These are phyloP conservation scores for Drosophila buzzatii DNA, from an alignment of 2,888 invertebrate species.

Conservation along the genomic window DNA sequence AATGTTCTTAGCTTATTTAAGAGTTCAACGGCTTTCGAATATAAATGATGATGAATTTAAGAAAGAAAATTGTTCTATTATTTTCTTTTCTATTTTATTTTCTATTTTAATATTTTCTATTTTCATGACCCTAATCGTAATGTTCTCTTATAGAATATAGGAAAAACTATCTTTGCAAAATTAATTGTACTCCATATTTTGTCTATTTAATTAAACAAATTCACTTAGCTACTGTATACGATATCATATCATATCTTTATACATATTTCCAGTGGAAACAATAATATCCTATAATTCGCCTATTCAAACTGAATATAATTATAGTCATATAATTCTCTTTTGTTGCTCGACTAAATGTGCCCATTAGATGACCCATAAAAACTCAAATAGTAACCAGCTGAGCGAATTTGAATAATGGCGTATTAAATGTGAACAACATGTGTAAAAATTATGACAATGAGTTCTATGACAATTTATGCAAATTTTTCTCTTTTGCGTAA, in stretches of 20 bases:
- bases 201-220: no score
- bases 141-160: no score
- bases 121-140: no score
- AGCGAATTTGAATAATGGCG: conserved; percentile 8
- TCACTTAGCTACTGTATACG: background rate
- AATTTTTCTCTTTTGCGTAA: conserved; percentile 25
- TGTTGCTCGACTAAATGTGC: background rate
- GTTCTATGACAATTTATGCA: conserved; percentile 38
- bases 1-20: no score
- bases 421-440: conserved; percentile 22
- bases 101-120: no score
- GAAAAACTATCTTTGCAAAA: no score
- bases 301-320: background rate
- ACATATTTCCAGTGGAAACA: background rate
- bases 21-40: no score
- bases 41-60: no score
- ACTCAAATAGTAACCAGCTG: conserved; percentile 7
- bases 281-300: no score
- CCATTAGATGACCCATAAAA: conserved; percentile 4
- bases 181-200: no score
- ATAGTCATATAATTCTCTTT: background rate
- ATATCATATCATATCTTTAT: background rate
- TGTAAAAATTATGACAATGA: conserved; percentile 23
- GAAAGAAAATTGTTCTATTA: no score
- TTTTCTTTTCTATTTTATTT: no score